Evolutionary conservation across 2,113 vertebrate genomes (phyloP).

Genomic region (Crotalus helleri): DNA sequence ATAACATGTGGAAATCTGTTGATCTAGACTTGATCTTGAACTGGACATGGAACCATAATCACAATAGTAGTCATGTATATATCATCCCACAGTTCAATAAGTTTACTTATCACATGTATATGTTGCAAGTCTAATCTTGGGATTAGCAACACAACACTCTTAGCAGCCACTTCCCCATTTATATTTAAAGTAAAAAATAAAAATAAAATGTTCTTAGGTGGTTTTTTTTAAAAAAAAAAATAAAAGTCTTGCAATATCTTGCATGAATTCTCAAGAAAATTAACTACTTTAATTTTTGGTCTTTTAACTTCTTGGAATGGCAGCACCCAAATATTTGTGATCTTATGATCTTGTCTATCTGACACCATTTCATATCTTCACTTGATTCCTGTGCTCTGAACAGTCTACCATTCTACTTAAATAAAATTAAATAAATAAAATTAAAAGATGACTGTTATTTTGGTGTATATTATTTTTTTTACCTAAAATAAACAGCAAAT

Average conservation of each 20-base stretch:
- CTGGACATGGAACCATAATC: not conserved
- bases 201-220: not conserved
- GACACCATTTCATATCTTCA: not conserved
- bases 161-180: not conserved
- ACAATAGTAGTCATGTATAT: not conserved
- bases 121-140: not conserved
- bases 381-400: not conserved
- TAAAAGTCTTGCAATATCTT: not conserved
- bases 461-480: not conserved
- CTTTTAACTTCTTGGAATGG: not conserved
- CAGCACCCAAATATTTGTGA: not conserved
- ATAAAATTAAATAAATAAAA: not conserved
- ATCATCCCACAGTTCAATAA: not conserved
- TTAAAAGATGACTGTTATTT: not conserved
- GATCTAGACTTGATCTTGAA: not conserved
- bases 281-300: not conserved
- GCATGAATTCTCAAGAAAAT: not conserved
- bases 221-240: not conserved
- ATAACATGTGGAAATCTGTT: not conserved
- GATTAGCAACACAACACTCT: not conserved
- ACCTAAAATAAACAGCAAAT: not conserved
- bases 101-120: not conserved
- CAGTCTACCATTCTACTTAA: no score
- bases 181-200: not conserved
- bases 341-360: not conserved